A percentile compares a stretch with the other conserved stretches of the same genome.
phyloP scores from a whole-genome alignment of 2,888 invertebrate genomes.

The Lymantria monacha region DNA sequence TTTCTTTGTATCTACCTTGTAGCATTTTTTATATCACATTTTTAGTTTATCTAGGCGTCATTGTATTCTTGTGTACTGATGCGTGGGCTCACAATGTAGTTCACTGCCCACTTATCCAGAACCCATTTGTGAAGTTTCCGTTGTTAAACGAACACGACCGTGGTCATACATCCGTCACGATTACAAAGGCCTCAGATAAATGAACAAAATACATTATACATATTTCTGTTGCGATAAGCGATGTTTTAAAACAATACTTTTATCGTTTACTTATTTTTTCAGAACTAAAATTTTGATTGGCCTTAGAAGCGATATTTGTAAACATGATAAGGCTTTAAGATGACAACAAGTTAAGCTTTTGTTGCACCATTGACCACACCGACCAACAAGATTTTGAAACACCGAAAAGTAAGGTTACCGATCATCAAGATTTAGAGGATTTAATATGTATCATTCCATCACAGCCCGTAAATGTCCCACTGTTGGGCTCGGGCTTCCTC shows the following conservation, averaged over 20 bases:
- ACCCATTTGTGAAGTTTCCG: slow-evolving; percentile 60
- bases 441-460: too few relatives aligned
- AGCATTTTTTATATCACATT: not conserved
- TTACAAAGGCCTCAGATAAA: slow-evolving; percentile 41
- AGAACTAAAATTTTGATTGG: too few relatives aligned
- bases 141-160: slow-evolving; percentile 37
- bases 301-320: too few relatives aligned
- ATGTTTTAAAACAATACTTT: slow-evolving; percentile 5
- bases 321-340: too few relatives aligned
- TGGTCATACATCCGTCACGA: slow-evolving; percentile 63
- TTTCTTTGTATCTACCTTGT: too few relatives aligned
- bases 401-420: too few relatives aligned
- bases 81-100: slow-evolving; percentile 44
- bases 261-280: not conserved
- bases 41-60: not conserved
- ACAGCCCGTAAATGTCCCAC: too few relatives aligned
- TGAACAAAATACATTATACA: slow-evolving; percentile 14
- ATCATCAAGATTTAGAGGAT: too few relatives aligned
- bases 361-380: too few relatives aligned
- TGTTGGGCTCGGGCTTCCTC: too few relatives aligned
- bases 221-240: slow-evolving; percentile 23
- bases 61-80: slow-evolving; percentile 2
- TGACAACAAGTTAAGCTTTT: too few relatives aligned
- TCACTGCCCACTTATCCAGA: slow-evolving; percentile 70
- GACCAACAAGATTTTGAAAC: too few relatives aligned